A percentile compares a stretch with the other conserved stretches of the same genome.
These are phyloP conservation scores for Nansenia antarctica DNA, from an alignment of 2,113 vertebrate genomes.

Conservation along the genomic window DNA sequence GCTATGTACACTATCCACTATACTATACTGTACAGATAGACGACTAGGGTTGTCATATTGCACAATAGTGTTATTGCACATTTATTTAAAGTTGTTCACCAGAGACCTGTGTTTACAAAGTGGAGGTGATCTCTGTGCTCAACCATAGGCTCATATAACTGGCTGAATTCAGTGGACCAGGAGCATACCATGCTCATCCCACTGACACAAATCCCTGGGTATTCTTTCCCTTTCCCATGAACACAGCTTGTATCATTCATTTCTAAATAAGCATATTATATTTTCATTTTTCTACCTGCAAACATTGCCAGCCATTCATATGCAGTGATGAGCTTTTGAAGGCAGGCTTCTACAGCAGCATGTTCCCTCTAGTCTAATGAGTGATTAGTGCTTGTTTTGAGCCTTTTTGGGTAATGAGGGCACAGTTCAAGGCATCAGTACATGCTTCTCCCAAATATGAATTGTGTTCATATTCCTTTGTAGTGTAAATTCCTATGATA, in stretches of 20 bases:
- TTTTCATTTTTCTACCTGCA: slow-evolving; percentile 45
- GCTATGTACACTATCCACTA: too few relatives aligned
- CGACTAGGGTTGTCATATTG: too few relatives aligned
- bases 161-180: slow-evolving; percentile 5
- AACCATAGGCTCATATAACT: neutral
- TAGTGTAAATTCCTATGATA: slow-evolving; percentile 5
- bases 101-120: slow-evolving; percentile 15
- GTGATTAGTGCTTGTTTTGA: slow-evolving; percentile 43
- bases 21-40: too few relatives aligned
- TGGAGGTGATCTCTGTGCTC: neutral
- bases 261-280: slow-evolving; percentile 38
- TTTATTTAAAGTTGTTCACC: neutral
- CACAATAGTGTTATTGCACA: too few relatives aligned
- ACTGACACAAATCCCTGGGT: slow-evolving; percentile 11
- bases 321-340: slow-evolving; percentile 57
- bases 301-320: slow-evolving; percentile 50
- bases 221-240: slow-evolving; percentile 14
- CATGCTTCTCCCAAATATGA: slow-evolving; percentile 27
- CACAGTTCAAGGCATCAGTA: slow-evolving; percentile 33
- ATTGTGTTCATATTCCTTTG: slow-evolving; percentile 11
- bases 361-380: slow-evolving; percentile 49
- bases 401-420: slow-evolving; percentile 52
- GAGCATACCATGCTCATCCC: slow-evolving; percentile 4
- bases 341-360: slow-evolving; percentile 33
- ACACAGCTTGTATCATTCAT: slow-evolving; percentile 19